Base-by-base conservation (phyloP, 64 coral and sea anemone species). In the Actinia tenebrosa region DNA sequence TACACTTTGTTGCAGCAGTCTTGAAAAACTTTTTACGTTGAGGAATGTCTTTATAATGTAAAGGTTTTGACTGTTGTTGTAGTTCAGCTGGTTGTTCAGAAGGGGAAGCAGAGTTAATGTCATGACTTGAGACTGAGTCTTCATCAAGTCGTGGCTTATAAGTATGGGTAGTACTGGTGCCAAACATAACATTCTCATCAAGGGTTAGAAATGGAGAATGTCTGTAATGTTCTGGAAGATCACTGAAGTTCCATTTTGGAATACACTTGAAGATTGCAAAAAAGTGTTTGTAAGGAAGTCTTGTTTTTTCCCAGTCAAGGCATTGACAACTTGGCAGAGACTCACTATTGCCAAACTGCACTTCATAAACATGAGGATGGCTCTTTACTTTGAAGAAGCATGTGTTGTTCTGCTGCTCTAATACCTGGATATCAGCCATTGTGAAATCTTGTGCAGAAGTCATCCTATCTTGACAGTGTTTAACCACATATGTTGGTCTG, bases 271-370 rank as follows among this genome's bases (percentile, higher is more conserved):
- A 92, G 56, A 88, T 44, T 45, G 80, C 86, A 92, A 88, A 92
- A 92, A 92, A 78, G 81, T 92, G 86, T 46, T 92, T 88, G 68
- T 82, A 92, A 23, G 86, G 91, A 45, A 84, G 37, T 18, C 81
- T 71, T 42, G 80, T 87, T 46, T 23, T 72, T 45, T 88, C 78
- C 91, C 91, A 92, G 42, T 59, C 82, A 19, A 19, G n/a, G 60
- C 91, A 88, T 64, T 85, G 56, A 52, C 91, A 92, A n/a, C 47
- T 66, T 13, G 91, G 91, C 19, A 58, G 53, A 72, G 63, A 60
- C 43, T 84, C 66, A 23, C 62, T 81, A 22, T 20, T n/a, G 9
- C 87, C 78, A 82, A 89, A 89, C 53, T 81, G n/a, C 78, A 89
- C 55, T 22, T 50, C 53, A 20, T 37, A 37, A 37, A 37, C 30